Percentiles rank a stretch among this genome's conserved stretches.
Conservation (phyloP, 2,113 vertebrate genomes). For the Hypomesus transpacificus region DNA sequence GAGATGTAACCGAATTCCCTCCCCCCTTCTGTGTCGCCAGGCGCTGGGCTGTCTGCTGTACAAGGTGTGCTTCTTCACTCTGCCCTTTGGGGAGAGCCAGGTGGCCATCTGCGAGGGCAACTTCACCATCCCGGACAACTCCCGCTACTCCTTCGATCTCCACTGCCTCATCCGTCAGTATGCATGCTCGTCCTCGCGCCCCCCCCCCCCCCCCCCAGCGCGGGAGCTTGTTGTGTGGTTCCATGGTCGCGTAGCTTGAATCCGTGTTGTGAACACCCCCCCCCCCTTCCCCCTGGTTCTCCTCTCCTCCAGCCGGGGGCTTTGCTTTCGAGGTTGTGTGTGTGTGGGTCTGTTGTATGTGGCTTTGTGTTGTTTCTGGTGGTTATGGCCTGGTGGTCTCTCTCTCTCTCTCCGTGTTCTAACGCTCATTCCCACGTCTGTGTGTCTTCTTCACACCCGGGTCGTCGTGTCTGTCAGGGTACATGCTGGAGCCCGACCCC, state of each 20-base stretch:
- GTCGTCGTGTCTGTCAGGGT: constrained; percentile 71
- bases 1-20: constrained; percentile 15
- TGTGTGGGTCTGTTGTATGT: neutral
- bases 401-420: neutral
- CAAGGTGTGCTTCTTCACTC: constrained; percentile 97
- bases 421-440: neutral
- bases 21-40: constrained; percentile 60
- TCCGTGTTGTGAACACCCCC: no score
- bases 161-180: constrained; percentile 97
- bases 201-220: neutral
- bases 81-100: constrained; percentile 98
- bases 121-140: constrained; percentile 98
- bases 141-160: constrained; percentile 94
- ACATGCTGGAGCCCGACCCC: constrained; percentile 96
- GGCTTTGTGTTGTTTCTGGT: neutral
- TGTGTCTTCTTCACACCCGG: constrained; percentile 10
- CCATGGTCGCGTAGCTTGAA: neutral
- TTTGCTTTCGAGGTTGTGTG: neutral
- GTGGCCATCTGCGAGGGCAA: constrained; percentile 98
- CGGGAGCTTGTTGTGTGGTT: neutral
- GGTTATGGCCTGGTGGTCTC: neutral
- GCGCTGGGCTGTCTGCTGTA: constrained; percentile 96
- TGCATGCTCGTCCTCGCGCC: neutral
- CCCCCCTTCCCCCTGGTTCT: neutral
- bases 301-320: neutral